phyloP scores from a whole-genome alignment of 2,113 vertebrate species.

The Poeciliopsis occidentalis region DNA sequence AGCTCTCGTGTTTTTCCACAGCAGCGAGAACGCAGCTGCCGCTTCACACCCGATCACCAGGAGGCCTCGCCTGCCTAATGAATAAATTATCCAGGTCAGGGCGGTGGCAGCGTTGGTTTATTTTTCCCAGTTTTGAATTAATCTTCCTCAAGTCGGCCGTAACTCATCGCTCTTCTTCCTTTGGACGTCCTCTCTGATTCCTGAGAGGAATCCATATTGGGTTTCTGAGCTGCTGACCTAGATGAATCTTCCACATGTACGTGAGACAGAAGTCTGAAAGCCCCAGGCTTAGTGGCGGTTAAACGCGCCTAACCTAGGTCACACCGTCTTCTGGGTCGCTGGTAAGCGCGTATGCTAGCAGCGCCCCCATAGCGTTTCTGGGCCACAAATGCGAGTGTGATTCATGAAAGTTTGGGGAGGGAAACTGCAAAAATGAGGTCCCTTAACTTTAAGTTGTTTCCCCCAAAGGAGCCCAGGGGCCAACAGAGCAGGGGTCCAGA shows the following conservation, averaged over 20 bases:
- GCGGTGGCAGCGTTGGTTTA: slow-evolving; percentile 1
- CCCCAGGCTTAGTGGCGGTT: neutral
- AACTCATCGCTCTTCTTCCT: neutral
- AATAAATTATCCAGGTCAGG: slow-evolving; percentile 19
- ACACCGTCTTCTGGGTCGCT: neutral
- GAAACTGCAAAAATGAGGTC: neutral
- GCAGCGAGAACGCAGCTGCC: slow-evolving; percentile 4
- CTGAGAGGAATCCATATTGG: neutral
- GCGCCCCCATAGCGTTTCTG: neutral
- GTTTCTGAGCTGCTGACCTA: slow-evolving; percentile 9
- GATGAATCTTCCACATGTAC: neutral
- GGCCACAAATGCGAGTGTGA: slow-evolving; percentile 5
- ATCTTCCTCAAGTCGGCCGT: neutral
- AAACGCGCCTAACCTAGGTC: neutral
- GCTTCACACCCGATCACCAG: neutral
- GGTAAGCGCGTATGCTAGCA: neutral
- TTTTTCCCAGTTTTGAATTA: neutral
- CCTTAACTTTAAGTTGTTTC: slow-evolving; percentile 1
- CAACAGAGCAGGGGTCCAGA: neutral
- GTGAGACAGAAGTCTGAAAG: neutral
- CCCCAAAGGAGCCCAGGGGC: neutral
- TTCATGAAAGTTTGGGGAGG: neutral
- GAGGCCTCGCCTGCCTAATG: slow-evolving; percentile 5
- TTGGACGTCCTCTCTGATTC: neutral
- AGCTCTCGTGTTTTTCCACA: slow-evolving; percentile 13